Evolutionary conservation across 2,113 vertebrate genomes (phyloP).

Genomic region (Miniopterus natalensis): DNA sequence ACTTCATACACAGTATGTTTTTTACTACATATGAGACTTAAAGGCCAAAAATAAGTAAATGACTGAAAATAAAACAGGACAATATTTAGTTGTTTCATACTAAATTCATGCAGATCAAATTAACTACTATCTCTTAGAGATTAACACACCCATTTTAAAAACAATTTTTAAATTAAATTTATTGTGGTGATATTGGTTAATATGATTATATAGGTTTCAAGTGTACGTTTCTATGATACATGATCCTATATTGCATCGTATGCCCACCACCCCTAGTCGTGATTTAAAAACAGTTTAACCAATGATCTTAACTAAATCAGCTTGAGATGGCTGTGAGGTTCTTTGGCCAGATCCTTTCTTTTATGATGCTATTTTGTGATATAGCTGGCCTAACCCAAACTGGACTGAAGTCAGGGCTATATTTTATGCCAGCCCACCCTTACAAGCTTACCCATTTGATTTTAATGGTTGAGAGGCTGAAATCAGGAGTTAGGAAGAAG

Average conservation of each 20-base stretch:
- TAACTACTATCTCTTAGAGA: slow-evolving; percentile 28
- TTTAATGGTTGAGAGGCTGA: slow-evolving; percentile 55
- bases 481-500: slow-evolving; percentile 69
- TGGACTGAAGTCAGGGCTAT: slow-evolving; percentile 9
- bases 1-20: background rate
- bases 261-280: background rate
- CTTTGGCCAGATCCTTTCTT: slow-evolving; percentile 30
- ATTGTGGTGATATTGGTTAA: background rate
- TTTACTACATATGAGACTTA: slow-evolving; percentile 4
- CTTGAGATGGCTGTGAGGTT: slow-evolving; percentile 12
- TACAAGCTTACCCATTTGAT: slow-evolving; percentile 33
- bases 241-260: background rate
- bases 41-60: background rate
- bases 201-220: background rate
- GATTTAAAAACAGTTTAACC: background rate
- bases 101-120: background rate
- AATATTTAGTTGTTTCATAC: slow-evolving; percentile 43
- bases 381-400: slow-evolving; percentile 20
- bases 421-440: slow-evolving; percentile 67
- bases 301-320: slow-evolving; percentile 20
- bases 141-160: background rate
- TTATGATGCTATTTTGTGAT: slow-evolving; percentile 24
- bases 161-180: background rate
- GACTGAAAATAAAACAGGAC: background rate
- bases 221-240: background rate